Evolutionary conservation across 2,888 invertebrate genomes (phyloP).

Genomic region (Caenorhabditis sp.): DNA sequence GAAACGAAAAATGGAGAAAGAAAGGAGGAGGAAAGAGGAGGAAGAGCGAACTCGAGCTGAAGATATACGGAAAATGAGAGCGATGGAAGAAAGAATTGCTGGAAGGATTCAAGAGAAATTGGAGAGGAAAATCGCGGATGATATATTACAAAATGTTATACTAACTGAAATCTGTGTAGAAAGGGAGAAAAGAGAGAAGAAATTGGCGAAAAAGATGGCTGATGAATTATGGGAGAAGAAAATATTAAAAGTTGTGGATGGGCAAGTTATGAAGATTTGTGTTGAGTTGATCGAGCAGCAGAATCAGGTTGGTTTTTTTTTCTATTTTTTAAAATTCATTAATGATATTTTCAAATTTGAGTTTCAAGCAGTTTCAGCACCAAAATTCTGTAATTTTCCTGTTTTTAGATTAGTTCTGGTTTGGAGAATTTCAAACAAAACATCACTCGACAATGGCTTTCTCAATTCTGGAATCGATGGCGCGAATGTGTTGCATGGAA

Average conservation of each 20-base stretch:
- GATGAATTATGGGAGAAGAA: conserved; percentile 16
- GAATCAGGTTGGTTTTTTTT: background rate
- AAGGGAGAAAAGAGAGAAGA: conserved; percentile 8
- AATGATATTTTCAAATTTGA: too few species aligned
- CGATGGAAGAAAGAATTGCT: conserved; percentile 10
- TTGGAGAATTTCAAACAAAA: conserved; percentile 15
- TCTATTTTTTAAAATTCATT: too few species aligned
- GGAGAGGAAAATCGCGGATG: conserved; percentile 12
- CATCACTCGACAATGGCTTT: conserved; percentile 40
- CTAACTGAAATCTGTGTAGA: conserved; percentile 11
- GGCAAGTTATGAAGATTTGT: conserved; percentile 12
- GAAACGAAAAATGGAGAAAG: conserved; percentile 6
- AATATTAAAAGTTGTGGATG: conserved; percentile 11
- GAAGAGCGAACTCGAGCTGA: conserved; percentile 9
- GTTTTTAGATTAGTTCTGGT: conserved; percentile 1
- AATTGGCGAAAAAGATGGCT: conserved; percentile 7
- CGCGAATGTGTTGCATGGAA: conserved; percentile 30
- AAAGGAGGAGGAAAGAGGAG: conserved; percentile 14
- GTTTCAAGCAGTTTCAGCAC: too few species aligned
- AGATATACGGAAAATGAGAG: conserved; percentile 1
- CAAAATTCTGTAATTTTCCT: too few species aligned
- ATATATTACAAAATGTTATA: conserved; percentile 8
- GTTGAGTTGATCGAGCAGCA: conserved; percentile 22
- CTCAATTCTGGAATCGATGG: conserved; percentile 57
- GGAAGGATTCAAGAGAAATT: conserved; percentile 15